phyloP scores from a whole-genome alignment of 2,888 invertebrate species.

The Platycheirus rosarum region DNA sequence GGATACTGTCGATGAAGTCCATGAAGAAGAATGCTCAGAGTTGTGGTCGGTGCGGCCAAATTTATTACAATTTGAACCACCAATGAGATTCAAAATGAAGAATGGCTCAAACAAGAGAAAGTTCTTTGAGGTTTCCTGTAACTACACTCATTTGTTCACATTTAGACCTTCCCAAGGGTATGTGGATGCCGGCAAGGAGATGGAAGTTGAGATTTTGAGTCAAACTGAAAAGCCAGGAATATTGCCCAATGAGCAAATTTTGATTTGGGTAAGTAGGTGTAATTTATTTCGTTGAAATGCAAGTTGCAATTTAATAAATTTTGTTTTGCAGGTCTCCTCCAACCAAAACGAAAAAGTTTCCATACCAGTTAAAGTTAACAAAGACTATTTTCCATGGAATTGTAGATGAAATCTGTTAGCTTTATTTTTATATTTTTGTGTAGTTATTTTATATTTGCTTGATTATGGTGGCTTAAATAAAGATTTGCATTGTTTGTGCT shows the following conservation, averaged over 20 bases:
- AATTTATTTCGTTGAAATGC: no score
- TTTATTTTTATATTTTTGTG: not conserved
- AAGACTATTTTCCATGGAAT: constrained; percentile 58
- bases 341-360: constrained; percentile 80
- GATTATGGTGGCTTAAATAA: not conserved
- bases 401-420: constrained; percentile 32
- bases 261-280: constrained; percentile 77
- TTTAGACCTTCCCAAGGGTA: constrained; percentile 78
- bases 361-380: constrained; percentile 78
- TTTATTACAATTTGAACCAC: constrained; percentile 75
- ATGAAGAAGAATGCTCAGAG: constrained; percentile 69
- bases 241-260: constrained; percentile 73
- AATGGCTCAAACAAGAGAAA: constrained; percentile 78
- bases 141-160: constrained; percentile 76
- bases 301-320: no score
- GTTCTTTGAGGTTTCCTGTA: constrained; percentile 79
- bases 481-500: no score
- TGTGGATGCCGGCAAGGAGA: constrained; percentile 78
- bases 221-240: constrained; percentile 56
- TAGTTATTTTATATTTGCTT: not conserved
- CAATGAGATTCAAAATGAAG: constrained; percentile 73
- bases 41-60: constrained; percentile 79
- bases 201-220: constrained; percentile 73
- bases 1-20: constrained; percentile 78
- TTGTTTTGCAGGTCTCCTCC: constrained; percentile 76